These are phyloP conservation scores for Chiridota heheva DNA, from an alignment of 35 echinoderm and acorn worm genomes.

Conservation along the genomic window DNA sequence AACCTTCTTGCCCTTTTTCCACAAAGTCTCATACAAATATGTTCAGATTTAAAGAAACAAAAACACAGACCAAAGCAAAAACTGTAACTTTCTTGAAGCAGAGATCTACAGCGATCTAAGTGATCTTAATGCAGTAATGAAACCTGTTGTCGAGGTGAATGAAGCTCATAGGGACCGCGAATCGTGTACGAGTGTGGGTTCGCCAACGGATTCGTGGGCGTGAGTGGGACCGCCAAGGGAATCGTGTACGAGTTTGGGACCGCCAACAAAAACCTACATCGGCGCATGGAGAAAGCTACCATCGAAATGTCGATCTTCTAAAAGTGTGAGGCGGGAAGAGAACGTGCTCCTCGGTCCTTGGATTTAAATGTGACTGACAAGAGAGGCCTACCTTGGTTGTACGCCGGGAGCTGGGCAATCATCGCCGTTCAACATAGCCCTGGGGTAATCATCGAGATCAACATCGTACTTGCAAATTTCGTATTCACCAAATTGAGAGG, in stretches of 20 bases:
- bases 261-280: not conserved
- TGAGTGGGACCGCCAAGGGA: not conserved
- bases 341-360: not conserved
- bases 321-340: not conserved
- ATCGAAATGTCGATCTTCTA: not conserved
- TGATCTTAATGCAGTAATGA: not conserved
- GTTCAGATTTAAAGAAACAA: not conserved
- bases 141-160: too few relatives aligned
- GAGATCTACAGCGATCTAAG: not conserved
- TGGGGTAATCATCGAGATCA: slow-evolving; percentile 33
- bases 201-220: not conserved
- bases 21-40: not conserved
- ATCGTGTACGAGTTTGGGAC: not conserved
- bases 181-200: too few relatives aligned
- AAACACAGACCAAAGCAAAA: not conserved
- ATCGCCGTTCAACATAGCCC: slow-evolving; percentile 43
- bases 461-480: slow-evolving; percentile 65
- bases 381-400: slow-evolving; percentile 32
- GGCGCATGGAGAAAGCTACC: not conserved
- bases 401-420: slow-evolving; percentile 72
- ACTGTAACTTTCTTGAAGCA: not conserved
- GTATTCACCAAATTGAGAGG: slow-evolving; percentile 22
- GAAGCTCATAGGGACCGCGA: too few relatives aligned
- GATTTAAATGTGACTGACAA: too few relatives aligned
- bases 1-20: not conserved